Percentiles rank a stretch among this genome's conserved stretches.
Conservation (phyloP, 2,888 invertebrate species). For the Elgonia sp. region DNA sequence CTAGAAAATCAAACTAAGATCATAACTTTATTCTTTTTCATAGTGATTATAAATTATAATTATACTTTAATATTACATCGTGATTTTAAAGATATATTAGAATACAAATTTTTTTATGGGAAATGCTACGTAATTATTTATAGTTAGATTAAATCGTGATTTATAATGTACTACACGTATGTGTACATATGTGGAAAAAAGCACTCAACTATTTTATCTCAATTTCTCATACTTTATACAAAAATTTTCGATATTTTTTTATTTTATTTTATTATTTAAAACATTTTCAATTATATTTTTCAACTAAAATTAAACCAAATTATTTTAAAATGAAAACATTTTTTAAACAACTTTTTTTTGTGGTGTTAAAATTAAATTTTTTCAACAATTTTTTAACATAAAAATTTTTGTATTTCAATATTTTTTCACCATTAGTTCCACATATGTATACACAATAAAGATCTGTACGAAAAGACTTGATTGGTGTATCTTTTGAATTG, state of each 20-base stretch:
- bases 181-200: constrained; percentile 36
- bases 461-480: constrained; percentile 2
- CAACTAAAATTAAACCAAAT: too few species aligned
- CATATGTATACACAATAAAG: constrained; percentile 17
- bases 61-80: constrained; percentile 24
- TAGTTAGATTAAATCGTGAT: constrained; percentile 49
- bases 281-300: too few species aligned
- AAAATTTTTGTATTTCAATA: too few species aligned
- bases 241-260: too few species aligned
- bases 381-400: too few species aligned
- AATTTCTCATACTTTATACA: too few species aligned
- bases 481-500: constrained; percentile 30
- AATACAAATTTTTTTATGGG: constrained; percentile 30
- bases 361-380: too few species aligned
- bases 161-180: constrained; percentile 33
- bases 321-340: too few species aligned
- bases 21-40: constrained; percentile 22
- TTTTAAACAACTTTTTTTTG: too few species aligned
- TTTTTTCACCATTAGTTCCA: neutral
- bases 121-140: constrained; percentile 49
- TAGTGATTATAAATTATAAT: constrained; percentile 54
- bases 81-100: constrained; percentile 34
- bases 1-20: too few species aligned
- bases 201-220: too few species aligned
- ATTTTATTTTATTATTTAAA: too few species aligned